Evolutionary conservation across 2,113 vertebrate genomes (phyloP), one percentile per base, ranked within the genome.

Genomic region (Empidonax traillii): DNA sequence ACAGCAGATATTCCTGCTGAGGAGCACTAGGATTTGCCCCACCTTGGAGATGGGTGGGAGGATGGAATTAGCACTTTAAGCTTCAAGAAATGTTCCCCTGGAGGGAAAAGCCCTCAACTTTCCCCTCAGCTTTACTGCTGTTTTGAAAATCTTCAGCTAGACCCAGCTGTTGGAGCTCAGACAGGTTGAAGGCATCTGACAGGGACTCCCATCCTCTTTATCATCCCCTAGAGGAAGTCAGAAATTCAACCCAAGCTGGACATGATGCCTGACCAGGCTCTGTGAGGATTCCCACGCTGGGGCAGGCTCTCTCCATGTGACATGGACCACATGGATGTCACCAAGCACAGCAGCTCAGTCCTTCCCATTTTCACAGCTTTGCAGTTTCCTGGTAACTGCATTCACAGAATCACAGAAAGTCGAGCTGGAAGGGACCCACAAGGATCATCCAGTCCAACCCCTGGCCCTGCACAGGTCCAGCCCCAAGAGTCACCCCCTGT

Each of bases 81-180:
- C 18, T 66, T 65, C 56, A 46, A 33, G 43, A 33, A 33, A 19
- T 63, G 19, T 61, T 24, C 3, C 8, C 20, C 8, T 0, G 0
- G 10, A 58, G 18, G 21, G 33, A 74, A 67, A 12, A 69, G 2
- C 20, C 25, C 11, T 61, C 11, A n/a, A 14, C 22, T 73, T 66
- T 66, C 46, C 44, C 22, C 23, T 55, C 43, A 20, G 31, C 16
- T 94, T 94, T 78, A 14, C 30, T 49, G n/a, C 25, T 73, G 65
- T 28, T 3, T 1, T 90, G 84, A 72, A 44, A 83, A 47, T 4
- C 7, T 24, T 35, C 1, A 10, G 61, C 31, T 62, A 59, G 22
- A 55, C 18, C 19, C 33, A 15, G 19, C 7, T 71, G 41, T 28
- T 73, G 61, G 30, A 59, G 39, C n/a, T 74, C 1, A 1, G n/a